A percentile compares a stretch with the other conserved stretches of the same genome.
These are phyloP conservation scores for Sebastes schlegelii DNA, from an alignment of 2,113 vertebrate genomes.

Conservation along the genomic window DNA sequence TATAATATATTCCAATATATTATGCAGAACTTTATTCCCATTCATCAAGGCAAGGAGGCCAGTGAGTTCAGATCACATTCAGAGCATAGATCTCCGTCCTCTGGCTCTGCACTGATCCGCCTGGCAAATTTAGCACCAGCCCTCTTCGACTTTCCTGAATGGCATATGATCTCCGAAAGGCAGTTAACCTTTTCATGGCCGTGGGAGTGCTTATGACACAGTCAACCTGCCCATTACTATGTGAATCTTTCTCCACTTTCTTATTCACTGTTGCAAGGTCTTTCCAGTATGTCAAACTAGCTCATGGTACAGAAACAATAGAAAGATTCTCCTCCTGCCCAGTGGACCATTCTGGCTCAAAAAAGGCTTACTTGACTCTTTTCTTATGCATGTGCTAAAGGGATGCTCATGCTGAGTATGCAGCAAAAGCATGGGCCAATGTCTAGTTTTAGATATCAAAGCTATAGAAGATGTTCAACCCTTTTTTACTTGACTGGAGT, in stretches of 20 bases:
- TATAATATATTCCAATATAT: conserved; percentile 41
- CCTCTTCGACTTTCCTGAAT: conserved; percentile 45
- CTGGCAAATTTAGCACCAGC: conserved; percentile 39
- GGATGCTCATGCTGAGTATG: conserved; percentile 42
- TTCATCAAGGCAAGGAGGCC: conserved; percentile 32
- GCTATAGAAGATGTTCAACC: conserved; percentile 22
- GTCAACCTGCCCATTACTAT: conserved; percentile 52
- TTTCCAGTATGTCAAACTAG: conserved; percentile 35
- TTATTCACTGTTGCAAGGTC: conserved; percentile 9
- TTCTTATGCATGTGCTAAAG: conserved; percentile 41
- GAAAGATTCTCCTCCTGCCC: conserved; percentile 19
- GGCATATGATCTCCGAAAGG: conserved; percentile 57
- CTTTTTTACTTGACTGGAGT: conserved; percentile 2
- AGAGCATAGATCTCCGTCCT: conserved; percentile 42
- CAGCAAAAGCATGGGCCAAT: conserved; percentile 37
- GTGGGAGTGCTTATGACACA: conserved; percentile 28
- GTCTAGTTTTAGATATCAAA: conserved; percentile 35
- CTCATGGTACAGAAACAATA: conserved; percentile 50
- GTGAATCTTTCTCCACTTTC: conserved; percentile 47
- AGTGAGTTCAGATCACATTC: conserved; percentile 31
- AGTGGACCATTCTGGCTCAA: conserved; percentile 48
- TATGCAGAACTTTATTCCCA: conserved; percentile 21
- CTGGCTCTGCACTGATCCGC: conserved; percentile 34
- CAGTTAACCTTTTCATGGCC: conserved; percentile 59
- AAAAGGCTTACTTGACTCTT: conserved; percentile 59